Evolutionary conservation across 2,797 vertebrate genomes (phyloP), one percentile per base, ranked within the genome.

Genomic region (Premnoplex brunnescens): DNA sequence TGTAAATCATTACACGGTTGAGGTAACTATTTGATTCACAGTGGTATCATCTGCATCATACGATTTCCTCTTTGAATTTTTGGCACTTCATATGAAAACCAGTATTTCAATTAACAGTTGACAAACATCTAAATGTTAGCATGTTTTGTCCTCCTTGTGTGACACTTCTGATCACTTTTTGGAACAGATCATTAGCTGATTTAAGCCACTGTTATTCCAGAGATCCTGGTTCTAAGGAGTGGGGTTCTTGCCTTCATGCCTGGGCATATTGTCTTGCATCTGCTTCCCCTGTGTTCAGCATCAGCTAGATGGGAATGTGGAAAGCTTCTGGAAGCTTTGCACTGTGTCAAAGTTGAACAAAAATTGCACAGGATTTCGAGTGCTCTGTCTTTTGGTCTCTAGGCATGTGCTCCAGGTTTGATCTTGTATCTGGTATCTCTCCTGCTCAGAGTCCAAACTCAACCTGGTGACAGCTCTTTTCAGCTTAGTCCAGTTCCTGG

Each of bases 41-140:
- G 87, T 49, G 67, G 4, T 43, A 9, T 56, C 18, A 59, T 93
- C 75, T 83, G 58, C 97, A 91, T 96, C 13, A 41, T 18, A 23
- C 7, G 55, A 88, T 95, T 97, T 96, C 78, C 75, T 95, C 75
- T 90, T 76, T 85, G 73, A 96, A 95, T 82, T 89, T 90, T 94
- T 63, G 34, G 68, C 79, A 80, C 77, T 95, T 96, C 10, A 69
- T 78, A 64, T 91, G 72, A 92, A 97, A 97, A 74, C 7, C n/a
- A 85, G 37, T 93, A 89, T 95, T 95, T 82, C 80, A 92, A 27
- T 96, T 95, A 96, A 83, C 49, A 94, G 69, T 64, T 94, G 90
- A 94, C 71, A 93, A 88, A 78, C 93, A 95, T 48, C 68, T 90
- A 85, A 88, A 75, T 59, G 69, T 85, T 94, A 88, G 51, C 60